Conservation (phyloP, 2,113 vertebrate genomes). For the Passer montanus region DNA sequence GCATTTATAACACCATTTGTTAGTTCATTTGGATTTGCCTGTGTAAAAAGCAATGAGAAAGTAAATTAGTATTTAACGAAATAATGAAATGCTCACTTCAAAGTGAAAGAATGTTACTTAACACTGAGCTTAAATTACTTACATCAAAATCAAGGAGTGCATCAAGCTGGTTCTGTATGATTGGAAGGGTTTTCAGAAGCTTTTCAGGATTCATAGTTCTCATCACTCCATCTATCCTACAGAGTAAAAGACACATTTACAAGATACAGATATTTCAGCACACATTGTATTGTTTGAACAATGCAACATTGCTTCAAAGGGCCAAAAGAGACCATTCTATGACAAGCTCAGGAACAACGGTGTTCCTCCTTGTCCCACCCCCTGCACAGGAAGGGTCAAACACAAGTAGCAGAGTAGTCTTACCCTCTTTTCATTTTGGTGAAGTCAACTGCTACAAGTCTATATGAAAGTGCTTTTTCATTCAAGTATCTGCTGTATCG, state of each 20-base stretch:
- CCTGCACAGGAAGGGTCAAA: not conserved
- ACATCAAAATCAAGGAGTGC: slow-evolving; percentile 96
- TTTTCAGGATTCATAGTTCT: slow-evolving; percentile 92
- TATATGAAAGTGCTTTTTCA: slow-evolving; percentile 94
- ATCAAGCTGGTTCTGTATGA: slow-evolving; percentile 95
- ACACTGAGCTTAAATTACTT: slow-evolving; percentile 21
- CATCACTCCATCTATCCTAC: slow-evolving; percentile 89
- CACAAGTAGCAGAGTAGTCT: not conserved
- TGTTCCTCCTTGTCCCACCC: too few relatives aligned
- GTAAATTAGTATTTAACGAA: slow-evolving; percentile 31
- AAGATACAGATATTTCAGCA: not conserved
- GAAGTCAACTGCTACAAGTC: slow-evolving; percentile 92
- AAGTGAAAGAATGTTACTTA: not conserved
- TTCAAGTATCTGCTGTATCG: slow-evolving; percentile 95
- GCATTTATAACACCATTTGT: slow-evolving; percentile 93
- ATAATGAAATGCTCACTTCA: not conserved
- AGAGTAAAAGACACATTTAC: not conserved
- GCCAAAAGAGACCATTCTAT: not conserved
- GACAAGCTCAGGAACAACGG: not conserved
- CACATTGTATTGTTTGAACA: not conserved
- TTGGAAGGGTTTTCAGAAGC: slow-evolving; percentile 90
- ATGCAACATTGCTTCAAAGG: not conserved
- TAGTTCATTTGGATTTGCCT: slow-evolving; percentile 93
- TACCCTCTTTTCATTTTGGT: slow-evolving; percentile 97
- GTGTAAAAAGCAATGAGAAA: slow-evolving; percentile 57